Percentiles rank a stretch among this genome's conserved stretches.
These are phyloP conservation scores for Rhegmatorhina hoffmannsi DNA, from an alignment of 2,113 vertebrate species.

Conservation along the genomic window DNA sequence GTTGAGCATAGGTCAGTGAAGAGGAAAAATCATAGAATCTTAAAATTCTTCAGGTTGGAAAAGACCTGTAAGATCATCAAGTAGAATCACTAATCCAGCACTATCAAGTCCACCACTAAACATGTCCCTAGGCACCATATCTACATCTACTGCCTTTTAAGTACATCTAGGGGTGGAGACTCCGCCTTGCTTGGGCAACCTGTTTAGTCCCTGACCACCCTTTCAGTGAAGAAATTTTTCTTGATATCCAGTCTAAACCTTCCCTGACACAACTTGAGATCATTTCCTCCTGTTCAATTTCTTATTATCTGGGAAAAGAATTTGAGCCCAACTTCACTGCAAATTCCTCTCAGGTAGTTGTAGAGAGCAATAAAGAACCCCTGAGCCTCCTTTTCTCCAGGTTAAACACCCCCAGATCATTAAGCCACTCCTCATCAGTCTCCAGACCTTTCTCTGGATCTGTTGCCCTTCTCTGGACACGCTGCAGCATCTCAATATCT, in stretches of 20 bases:
- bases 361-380: neutral
- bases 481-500: neutral
- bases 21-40: neutral
- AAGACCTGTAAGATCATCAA: neutral
- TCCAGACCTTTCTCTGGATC: neutral
- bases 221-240: neutral
- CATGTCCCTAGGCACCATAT: neutral
- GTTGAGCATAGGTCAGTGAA: neutral
- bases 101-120: neutral
- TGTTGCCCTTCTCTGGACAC: neutral
- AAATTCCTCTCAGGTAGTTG: neutral
- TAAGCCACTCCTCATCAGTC: neutral
- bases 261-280: neutral
- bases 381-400: neutral
- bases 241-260: neutral
- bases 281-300: neutral
- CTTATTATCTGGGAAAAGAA: neutral
- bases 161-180: neutral
- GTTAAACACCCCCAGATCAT: neutral
- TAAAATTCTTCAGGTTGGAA: neutral
- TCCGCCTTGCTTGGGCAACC: neutral
- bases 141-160: neutral
- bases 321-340: fast-evolving
- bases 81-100: neutral
- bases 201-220: neutral